Evolutionary conservation across 2,113 vertebrate genomes (phyloP).

Genomic region (Protobothrops mucrosquamatus): DNA sequence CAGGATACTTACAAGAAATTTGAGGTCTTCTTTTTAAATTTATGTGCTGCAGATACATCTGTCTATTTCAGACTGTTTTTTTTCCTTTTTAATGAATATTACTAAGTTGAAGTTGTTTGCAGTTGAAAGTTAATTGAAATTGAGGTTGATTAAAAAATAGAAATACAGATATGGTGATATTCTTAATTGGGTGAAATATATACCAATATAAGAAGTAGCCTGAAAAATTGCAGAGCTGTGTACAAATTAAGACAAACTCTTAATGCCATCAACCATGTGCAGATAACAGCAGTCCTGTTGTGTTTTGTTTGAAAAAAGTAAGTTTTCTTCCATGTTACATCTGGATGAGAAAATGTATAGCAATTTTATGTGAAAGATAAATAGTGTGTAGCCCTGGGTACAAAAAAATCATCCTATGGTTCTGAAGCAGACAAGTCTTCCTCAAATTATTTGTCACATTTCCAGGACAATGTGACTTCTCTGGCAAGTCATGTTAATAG

Average conservation of each 20-base stretch:
- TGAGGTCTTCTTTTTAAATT: neutral
- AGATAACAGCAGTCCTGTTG: neutral
- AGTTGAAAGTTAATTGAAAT: neutral
- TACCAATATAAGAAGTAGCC: neutral
- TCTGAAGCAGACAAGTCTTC: neutral
- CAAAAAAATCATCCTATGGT: neutral
- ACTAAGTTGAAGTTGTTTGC: neutral
- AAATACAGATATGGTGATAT: neutral
- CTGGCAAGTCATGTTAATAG: neutral
- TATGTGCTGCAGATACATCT: neutral
- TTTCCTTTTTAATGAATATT: neutral
- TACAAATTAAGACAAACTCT: neutral
- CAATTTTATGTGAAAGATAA: neutral
- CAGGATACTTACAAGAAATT: neutral
- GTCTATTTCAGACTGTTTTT: neutral
- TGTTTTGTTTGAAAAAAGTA: neutral
- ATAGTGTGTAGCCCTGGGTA: neutral
- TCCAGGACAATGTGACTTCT: neutral
- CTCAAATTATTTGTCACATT: neutral
- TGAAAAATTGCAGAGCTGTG: neutral
- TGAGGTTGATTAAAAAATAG: neutral
- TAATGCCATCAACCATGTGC: neutral
- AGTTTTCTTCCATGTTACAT: neutral
- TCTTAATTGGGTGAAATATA: neutral
- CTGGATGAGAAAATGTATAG: neutral